Base-by-base conservation (phyloP, 2,113 vertebrate species). In the Oostethus manadensis region DNA sequence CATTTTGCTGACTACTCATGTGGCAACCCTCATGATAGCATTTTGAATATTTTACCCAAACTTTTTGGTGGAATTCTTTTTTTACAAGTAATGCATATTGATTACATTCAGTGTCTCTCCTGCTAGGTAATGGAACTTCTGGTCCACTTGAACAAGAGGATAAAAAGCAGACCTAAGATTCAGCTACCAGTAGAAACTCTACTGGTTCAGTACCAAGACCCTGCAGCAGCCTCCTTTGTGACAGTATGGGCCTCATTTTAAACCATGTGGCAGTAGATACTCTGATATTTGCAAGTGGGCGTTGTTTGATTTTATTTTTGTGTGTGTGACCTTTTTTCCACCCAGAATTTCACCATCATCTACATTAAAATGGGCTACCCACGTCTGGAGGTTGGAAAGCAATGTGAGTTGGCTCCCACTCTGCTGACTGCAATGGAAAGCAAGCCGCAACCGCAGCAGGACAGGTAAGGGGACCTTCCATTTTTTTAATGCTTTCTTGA, bases 301-400 rank as follows among this genome's bases (percentile, higher is more conserved):
- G 64, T 51, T 29, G 18, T 47, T 66, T 14, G 9, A n/a, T 71
- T 20, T 26, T 68, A 1, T 47, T 45, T 51, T 51, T 68, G n/a
- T n/a, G n/a, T n/a, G n/a, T n/a, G n/a, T 21, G 33, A 68, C 23
- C 4, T 8, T 16, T 6, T 7, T 9, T 1, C 21, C 14, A 10
- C 23, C 7, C 23, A 99, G 97, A 99, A 99, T 89, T 99, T 99
- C 81, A 98, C 97, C 60, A 99, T 99, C 81, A 99, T 99, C 85
- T 99, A 99, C 82, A 97, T 99, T 76, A 99, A 99, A 86, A 95
- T 99, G 93, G 97, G 97, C 20, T 99, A 94, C 77, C 97, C 97
- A 48, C 94, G 96, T 45, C 85, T 99, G 29, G 94, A 96, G 58
- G 92, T 96, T 71, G 92, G 92, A 56, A 98, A 96, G 71, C 97